Conservation (phyloP, 2,797 vertebrate species). For the Telmatherina bonti region DNA sequence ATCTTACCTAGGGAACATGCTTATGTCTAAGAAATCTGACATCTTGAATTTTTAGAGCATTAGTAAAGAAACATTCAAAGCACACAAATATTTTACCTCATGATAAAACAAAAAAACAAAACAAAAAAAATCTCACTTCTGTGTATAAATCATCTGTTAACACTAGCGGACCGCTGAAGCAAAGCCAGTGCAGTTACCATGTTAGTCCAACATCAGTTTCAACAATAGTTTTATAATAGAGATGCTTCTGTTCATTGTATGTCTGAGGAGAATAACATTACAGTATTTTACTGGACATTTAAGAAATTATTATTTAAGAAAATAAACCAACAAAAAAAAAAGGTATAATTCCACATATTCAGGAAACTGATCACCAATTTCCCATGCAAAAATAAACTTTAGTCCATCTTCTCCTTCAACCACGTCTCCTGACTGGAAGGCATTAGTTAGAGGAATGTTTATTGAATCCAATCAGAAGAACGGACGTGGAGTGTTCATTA, state of each 20-base stretch:
- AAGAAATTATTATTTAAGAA: neutral
- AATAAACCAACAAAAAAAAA: neutral
- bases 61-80: neutral
- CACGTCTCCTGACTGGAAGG: constrained; percentile 43
- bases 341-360: constrained; percentile 47
- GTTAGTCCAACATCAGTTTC: neutral
- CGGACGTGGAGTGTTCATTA: constrained; percentile 22
- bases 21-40: neutral
- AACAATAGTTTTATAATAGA: constrained; percentile 8
- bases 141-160: neutral
- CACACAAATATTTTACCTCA: neutral
- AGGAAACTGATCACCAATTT: constrained; percentile 31
- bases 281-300: constrained; percentile 26
- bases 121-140: neutral
- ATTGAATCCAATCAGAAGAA: constrained; percentile 40
- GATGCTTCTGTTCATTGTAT: neutral
- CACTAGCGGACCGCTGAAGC: constrained; percentile 20
- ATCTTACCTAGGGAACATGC: neutral
- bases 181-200: constrained; percentile 29
- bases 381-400: constrained; percentile 5
- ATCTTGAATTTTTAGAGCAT: neutral
- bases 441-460: constrained; percentile 52
- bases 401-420: constrained; percentile 4
- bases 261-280: neutral
- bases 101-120: neutral